Conservation (phyloP, 2,113 vertebrate species). For the Thamnaconus septentrionalis region DNA sequence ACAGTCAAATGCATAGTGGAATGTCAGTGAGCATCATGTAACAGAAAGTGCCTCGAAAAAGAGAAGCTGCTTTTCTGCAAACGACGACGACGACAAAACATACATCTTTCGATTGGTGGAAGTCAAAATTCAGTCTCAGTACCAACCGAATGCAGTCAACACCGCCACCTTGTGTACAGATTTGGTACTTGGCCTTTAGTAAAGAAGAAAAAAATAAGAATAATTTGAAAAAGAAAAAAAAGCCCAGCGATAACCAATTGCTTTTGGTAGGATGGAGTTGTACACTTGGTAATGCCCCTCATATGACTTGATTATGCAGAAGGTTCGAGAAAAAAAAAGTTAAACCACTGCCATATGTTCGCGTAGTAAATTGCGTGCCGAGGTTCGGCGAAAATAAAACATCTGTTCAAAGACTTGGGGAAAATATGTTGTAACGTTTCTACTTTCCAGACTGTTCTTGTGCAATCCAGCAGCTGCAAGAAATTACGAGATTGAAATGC, state of each 20-base stretch:
- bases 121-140: constrained; percentile 9
- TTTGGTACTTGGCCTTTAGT: not conserved
- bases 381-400: no score
- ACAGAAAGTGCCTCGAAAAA: not conserved
- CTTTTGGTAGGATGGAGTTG: constrained; percentile 1
- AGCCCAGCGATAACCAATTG: not conserved
- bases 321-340: not conserved
- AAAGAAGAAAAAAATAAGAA: not conserved
- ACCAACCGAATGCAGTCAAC: constrained; percentile 7
- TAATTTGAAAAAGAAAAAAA: not conserved
- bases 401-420: no score
- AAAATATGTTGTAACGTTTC: no score
- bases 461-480: no score
- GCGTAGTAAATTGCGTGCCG: constrained; percentile 15
- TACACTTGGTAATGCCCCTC: constrained; percentile 12
- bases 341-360: constrained; percentile 11
- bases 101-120: constrained; percentile 27
- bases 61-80: not conserved
- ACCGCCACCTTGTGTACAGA: constrained; percentile 50
- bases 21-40: no score
- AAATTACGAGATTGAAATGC: no score
- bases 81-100: constrained; percentile 3
- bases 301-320: not conserved
- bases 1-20: no score
- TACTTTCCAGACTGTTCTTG: no score